These are phyloP conservation scores for Lottia gigantea DNA, from an alignment of 2,888 invertebrate genomes.

Conservation along the genomic window DNA sequence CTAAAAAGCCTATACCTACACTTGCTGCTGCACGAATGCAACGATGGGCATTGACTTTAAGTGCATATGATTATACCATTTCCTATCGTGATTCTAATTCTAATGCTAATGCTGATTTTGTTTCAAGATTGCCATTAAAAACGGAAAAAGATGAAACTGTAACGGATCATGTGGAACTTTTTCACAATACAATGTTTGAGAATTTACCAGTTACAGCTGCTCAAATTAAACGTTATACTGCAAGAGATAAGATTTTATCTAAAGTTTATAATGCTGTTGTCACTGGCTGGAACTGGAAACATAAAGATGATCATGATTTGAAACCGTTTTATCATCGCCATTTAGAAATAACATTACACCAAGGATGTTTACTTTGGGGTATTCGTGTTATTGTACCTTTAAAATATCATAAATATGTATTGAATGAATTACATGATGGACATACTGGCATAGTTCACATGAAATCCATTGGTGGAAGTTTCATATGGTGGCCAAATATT, in stretches of 20 bases:
- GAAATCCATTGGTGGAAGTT: slow-evolving; percentile 11
- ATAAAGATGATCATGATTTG: slow-evolving; percentile 17
- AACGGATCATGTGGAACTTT: slow-evolving; percentile 18
- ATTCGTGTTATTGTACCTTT: slow-evolving; percentile 35
- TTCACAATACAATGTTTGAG: slow-evolving; percentile 24
- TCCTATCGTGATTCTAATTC: slow-evolving; percentile 44
- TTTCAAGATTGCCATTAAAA: slow-evolving; percentile 45
- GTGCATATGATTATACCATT: slow-evolving; percentile 59
- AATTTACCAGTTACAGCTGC: slow-evolving; percentile 28
- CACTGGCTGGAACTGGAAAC: slow-evolving; percentile 19
- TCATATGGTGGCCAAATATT: slow-evolving; percentile 18
- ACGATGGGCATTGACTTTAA: slow-evolving; percentile 47
- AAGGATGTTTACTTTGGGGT: slow-evolving; percentile 30
- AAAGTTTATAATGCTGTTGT: slow-evolving; percentile 19
- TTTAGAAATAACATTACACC: slow-evolving; percentile 24
- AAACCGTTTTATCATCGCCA: slow-evolving; percentile 20
- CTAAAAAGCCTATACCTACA: slow-evolving; percentile 46
- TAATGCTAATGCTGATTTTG: slow-evolving; percentile 57
- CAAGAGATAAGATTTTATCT: slow-evolving; percentile 24
- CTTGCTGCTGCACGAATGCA: slow-evolving; percentile 51
- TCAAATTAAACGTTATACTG: slow-evolving; percentile 26
- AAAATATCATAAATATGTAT: slow-evolving; percentile 19
- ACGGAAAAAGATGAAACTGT: slow-evolving; percentile 10
- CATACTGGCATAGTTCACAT: slow-evolving; percentile 6
- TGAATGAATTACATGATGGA: slow-evolving; percentile 19